Evolutionary conservation across 2,888 invertebrate genomes (phyloP), one percentile per base, ranked within the genome.

Genomic region (Fissipunctia ypsillon): DNA sequence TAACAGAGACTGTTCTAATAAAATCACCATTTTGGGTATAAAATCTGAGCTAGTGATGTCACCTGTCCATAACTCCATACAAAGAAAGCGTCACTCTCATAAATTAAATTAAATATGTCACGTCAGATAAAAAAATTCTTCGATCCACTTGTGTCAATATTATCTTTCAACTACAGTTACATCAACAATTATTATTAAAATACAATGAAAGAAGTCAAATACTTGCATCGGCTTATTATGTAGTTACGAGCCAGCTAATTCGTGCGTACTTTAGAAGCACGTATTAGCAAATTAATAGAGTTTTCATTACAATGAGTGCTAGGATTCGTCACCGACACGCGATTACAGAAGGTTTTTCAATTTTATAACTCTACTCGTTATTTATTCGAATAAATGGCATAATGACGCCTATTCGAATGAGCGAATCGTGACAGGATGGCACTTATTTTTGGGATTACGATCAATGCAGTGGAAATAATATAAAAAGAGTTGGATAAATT

Each of bases 281-380:
- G 41, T 41, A 43, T 56, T 59, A 72, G 52, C 25, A 31, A 78
- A 69, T 78, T 48, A 69, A 28, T 60, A 28, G 28, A 69, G 67
- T 69, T 79, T 83, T 60, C 50, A 70, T 79, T 65, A 60, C 43
- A 60, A 57, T 9, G 52, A 67, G 38, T 71, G 61, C 28, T 57
- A 69, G 60, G 73, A 80, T 80, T 76, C 65, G 80, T 79, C 69
- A 70, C 45, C 38, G 73, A 56, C 69, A 78, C 69, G 69, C 72
- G 19, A 82, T 48, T 81, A 68, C 41, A n/a, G 41, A 52, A n/a
- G 57, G 22, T 64, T 57, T 12, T 22, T 66, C 45, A 59, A 45
- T 67, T 56, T 65, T 63, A 78, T 48, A 67, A n/a, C 31, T 50
- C 22, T 54, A 67, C 6, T 78, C 59, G 48, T 41, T 70, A 67